These are phyloP conservation scores for Cryptocephalus moraei DNA, from an alignment of 2,888 invertebrate species.

Conservation along the genomic window DNA sequence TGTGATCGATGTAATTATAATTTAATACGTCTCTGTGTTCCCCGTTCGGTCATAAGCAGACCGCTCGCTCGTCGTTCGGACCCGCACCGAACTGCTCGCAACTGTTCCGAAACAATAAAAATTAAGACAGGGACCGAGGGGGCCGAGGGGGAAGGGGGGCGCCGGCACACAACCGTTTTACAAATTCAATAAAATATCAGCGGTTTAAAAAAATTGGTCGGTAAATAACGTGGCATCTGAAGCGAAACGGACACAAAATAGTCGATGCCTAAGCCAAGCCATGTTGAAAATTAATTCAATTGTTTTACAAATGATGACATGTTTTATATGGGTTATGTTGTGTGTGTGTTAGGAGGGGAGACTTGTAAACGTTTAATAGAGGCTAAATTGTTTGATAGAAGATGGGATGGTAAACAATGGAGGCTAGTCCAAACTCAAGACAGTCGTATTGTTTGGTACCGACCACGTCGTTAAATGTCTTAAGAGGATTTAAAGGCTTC, in stretches of 20 bases:
- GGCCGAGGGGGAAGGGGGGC: slow-evolving; percentile 7
- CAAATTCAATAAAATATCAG: slow-evolving; percentile 27
- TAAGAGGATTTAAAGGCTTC: too few relatives aligned
- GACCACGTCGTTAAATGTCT: too few relatives aligned
- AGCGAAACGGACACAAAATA: slow-evolving; percentile 26
- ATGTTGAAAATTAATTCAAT: slow-evolving; percentile 41
- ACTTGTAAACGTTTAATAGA: not conserved
- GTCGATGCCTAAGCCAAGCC: slow-evolving; percentile 32
- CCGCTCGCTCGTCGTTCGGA: not conserved
- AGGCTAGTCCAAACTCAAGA: too few relatives aligned
- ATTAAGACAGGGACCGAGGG: not conserved
- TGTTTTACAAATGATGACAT: slow-evolving; percentile 38
- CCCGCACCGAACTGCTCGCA: slow-evolving; percentile 17
- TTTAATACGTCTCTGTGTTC: not conserved
- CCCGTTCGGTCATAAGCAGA: not conserved
- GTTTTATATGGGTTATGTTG: slow-evolving; percentile 31
- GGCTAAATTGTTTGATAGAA: too few relatives aligned
- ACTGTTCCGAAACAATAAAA: slow-evolving; percentile 33
- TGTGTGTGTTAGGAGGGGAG: slow-evolving; percentile 1
- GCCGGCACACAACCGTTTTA: slow-evolving; percentile 14
- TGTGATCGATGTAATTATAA: too few relatives aligned
- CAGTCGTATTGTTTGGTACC: too few relatives aligned
- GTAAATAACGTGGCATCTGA: slow-evolving; percentile 27
- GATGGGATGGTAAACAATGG: too few relatives aligned
- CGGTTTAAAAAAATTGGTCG: slow-evolving; percentile 27